These are phyloP conservation scores for Zaprionus ghesquierei DNA, from an alignment of 1,140 invertebrate genomes.

Conservation along the genomic window DNA sequence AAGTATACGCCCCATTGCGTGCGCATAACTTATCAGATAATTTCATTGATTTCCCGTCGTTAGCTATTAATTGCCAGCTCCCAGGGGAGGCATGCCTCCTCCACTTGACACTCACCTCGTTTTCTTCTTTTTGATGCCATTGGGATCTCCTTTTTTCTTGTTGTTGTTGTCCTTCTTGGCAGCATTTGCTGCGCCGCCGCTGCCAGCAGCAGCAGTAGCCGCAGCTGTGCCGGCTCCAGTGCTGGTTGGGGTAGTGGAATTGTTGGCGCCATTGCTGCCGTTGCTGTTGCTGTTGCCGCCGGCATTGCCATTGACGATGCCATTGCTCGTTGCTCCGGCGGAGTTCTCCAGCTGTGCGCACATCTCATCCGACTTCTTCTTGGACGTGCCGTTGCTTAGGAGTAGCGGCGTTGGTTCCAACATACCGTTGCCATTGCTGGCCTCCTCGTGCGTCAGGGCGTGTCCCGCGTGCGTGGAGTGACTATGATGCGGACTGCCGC, in stretches of 20 bases:
- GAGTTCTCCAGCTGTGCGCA: slow-evolving; percentile 54
- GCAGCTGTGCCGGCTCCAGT: slow-evolving; percentile 15
- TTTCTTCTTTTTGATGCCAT: slow-evolving; percentile 96
- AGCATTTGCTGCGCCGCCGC: slow-evolving; percentile 21
- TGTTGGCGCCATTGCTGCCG: slow-evolving; percentile 6
- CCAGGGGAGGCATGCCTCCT: too few relatives aligned
- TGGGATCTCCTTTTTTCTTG: slow-evolving; percentile 93
- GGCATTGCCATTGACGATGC: slow-evolving; percentile 25
- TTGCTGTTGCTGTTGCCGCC: background rate
- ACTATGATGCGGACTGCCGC: slow-evolving; percentile 66
- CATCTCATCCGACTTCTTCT: slow-evolving; percentile 71
- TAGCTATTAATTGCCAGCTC: slow-evolving; percentile 58
- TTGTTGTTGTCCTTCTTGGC: slow-evolving; percentile 86
- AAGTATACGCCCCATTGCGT: slow-evolving; percentile 52
- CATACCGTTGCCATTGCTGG: slow-evolving; percentile 52
- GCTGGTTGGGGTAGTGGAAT: background rate
- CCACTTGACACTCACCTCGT: slow-evolving; percentile 88
- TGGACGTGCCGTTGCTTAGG: slow-evolving; percentile 41
- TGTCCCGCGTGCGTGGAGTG: slow-evolving; percentile 22
- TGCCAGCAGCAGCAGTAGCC: slow-evolving; percentile 8
- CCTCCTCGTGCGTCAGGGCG: slow-evolving; percentile 30
- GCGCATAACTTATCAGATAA: slow-evolving; percentile 58
- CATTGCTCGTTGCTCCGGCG: slow-evolving; percentile 30
- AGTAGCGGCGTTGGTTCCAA: slow-evolving; percentile 45
- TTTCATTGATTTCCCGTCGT: slow-evolving; percentile 78